phyloP scores from a whole-genome alignment of 2,888 invertebrate genomes.

The Bibio marci region DNA sequence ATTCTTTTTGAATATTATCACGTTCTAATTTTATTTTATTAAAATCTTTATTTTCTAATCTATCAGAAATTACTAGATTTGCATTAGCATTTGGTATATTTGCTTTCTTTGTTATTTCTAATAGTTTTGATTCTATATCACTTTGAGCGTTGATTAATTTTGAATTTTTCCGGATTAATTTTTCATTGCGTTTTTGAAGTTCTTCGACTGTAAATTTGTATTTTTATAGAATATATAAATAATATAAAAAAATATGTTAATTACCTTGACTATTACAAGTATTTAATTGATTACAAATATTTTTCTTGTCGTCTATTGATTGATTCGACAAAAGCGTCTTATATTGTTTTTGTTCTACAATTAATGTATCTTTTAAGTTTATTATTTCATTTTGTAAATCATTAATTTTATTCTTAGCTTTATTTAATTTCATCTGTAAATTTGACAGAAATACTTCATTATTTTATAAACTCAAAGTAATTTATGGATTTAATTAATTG shows the following conservation, averaged over 20 bases:
- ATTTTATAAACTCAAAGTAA: no score
- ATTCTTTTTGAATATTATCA: constrained; percentile 28
- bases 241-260: no score
- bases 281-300: constrained; percentile 14
- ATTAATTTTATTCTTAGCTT: constrained; percentile 29
- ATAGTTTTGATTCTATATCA: no score
- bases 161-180: no score
- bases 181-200: neutral
- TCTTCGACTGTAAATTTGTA: neutral
- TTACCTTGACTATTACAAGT: no score
- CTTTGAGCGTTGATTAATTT: no score
- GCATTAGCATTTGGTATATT: no score
- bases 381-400: constrained; percentile 22
- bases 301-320: constrained; percentile 18
- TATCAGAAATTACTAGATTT: no score
- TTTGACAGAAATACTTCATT: no score
- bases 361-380: constrained; percentile 37
- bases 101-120: no score
- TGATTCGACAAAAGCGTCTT: constrained; percentile 29
- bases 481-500: no score
- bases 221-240: neutral
- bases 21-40: constrained; percentile 19
- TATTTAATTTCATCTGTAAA: constrained; percentile 31
- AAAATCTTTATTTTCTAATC: no score
- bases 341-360: constrained; percentile 22